These are phyloP conservation scores for Aplysia californica DNA, from an alignment of 1,140 invertebrate genomes.

Conservation along the genomic window DNA sequence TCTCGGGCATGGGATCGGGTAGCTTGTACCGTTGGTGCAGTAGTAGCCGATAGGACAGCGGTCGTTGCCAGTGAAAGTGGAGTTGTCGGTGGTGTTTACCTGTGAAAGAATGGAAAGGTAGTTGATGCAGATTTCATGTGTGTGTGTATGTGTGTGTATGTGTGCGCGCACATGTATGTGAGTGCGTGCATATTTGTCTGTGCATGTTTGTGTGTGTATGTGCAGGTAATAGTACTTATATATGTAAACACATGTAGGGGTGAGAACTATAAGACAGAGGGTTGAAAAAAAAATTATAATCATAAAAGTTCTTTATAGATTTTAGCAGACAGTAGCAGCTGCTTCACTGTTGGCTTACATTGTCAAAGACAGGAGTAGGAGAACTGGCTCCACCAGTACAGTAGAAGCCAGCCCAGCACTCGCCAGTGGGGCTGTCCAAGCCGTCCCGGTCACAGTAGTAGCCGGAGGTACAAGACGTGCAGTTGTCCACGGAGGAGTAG, in stretches of 20 bases:
- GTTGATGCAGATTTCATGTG: no score
- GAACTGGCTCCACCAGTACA: constrained; percentile 54
- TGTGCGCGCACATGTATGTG: no score
- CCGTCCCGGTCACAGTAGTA: constrained; percentile 56
- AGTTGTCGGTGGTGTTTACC: constrained; percentile 51
- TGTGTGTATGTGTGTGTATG: no score
- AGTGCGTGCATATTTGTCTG: no score
- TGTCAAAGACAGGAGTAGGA: constrained; percentile 50
- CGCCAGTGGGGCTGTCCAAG: constrained; percentile 46
- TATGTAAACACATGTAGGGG: no score
- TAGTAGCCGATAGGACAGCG: constrained; percentile 61
- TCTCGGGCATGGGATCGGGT: constrained; percentile 58
- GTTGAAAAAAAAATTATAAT: no score
- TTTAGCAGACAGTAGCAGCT: no score
- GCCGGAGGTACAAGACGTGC: constrained; percentile 56
- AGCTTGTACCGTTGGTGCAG: constrained; percentile 58
- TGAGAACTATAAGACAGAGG: no score
- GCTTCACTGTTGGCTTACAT: no score
- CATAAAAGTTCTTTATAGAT: no score
- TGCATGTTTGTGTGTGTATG: no score
- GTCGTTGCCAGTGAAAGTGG: constrained; percentile 60
- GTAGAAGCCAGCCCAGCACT: constrained; percentile 60
- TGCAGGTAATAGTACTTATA: no score
- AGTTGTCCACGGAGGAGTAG: constrained; percentile 46
- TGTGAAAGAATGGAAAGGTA: constrained; percentile 31